Evolutionary conservation across 2,113 vertebrate genomes (phyloP).

Genomic region (Corythoichthys haematopterus): DNA sequence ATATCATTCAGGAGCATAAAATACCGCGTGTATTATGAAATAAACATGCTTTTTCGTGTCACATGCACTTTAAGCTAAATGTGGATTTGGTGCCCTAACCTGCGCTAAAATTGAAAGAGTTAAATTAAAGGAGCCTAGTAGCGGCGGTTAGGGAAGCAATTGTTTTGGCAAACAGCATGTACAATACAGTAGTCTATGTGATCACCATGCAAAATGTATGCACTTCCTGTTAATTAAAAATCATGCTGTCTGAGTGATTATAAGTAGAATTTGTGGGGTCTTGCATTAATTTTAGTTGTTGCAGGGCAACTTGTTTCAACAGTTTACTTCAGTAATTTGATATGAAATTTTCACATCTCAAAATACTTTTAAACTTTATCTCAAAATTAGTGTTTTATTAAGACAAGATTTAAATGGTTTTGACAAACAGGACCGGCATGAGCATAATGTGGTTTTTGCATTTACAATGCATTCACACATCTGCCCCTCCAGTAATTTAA

Average conservation of each 20-base stretch:
- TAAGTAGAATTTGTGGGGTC: neutral
- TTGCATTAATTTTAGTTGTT: neutral
- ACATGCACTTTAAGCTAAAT: neutral
- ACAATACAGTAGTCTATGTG: neutral
- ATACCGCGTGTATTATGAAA: too few relatives aligned
- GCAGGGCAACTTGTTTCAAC: neutral
- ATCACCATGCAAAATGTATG: neutral
- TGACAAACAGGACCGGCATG: neutral
- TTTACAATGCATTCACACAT: neutral
- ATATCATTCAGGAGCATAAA: too few relatives aligned
- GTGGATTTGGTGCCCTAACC: neutral
- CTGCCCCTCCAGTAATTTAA: neutral
- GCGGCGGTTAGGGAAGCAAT: neutral
- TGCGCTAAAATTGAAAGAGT: neutral
- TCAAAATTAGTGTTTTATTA: neutral
- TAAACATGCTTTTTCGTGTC: too few relatives aligned
- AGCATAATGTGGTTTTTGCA: neutral
- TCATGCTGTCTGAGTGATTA: neutral
- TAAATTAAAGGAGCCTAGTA: neutral
- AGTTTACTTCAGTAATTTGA: neutral
- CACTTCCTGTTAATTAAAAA: neutral
- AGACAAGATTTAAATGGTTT: neutral
- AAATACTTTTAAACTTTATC: neutral
- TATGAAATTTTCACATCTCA: neutral
- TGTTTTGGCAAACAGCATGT: neutral